These are phyloP conservation scores for Oscheius myriophilus DNA, from an alignment of 2,888 invertebrate species.

Conservation along the genomic window DNA sequence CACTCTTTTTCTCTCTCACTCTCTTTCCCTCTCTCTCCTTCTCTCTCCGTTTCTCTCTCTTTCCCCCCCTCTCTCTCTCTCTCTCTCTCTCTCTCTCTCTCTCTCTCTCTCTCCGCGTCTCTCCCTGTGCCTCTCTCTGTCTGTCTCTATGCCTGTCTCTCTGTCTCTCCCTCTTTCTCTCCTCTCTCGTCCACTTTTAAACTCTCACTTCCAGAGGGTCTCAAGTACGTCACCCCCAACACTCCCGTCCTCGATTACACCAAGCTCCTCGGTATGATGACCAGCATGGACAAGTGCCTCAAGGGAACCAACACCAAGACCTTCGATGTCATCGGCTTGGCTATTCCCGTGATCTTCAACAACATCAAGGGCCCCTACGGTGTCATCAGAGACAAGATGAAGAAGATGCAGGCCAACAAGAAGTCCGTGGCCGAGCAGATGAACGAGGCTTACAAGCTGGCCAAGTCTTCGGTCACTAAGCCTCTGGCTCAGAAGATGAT, in stretches of 20 bases:
- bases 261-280: slow-evolving; percentile 3
- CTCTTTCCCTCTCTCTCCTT: no score
- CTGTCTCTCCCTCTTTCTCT: not conserved
- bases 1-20: no score
- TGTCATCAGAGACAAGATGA: slow-evolving; percentile 2
- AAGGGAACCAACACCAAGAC: slow-evolving; percentile 14
- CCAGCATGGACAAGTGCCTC: slow-evolving; percentile 15
- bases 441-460: not conserved
- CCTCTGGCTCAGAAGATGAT: slow-evolving; percentile 8
- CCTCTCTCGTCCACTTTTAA: slow-evolving; percentile 1
- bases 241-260: slow-evolving; percentile 1
- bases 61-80: no score
- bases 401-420: slow-evolving; percentile 9
- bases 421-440: not conserved
- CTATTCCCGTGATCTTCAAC: not conserved
- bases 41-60: no score
- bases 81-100: no score
- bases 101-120: no score
- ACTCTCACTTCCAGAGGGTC: not conserved
- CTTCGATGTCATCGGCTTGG: slow-evolving; percentile 8
- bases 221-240: slow-evolving; percentile 6
- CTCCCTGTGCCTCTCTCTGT: no score
- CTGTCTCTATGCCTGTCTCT: slow-evolving; percentile 1
- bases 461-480: slow-evolving; percentile 1
- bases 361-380: slow-evolving; percentile 6